Evolutionary conservation across 2,113 vertebrate species (phyloP), one percentile per base, ranked within the genome.

Genomic region (Vimba vimba): DNA sequence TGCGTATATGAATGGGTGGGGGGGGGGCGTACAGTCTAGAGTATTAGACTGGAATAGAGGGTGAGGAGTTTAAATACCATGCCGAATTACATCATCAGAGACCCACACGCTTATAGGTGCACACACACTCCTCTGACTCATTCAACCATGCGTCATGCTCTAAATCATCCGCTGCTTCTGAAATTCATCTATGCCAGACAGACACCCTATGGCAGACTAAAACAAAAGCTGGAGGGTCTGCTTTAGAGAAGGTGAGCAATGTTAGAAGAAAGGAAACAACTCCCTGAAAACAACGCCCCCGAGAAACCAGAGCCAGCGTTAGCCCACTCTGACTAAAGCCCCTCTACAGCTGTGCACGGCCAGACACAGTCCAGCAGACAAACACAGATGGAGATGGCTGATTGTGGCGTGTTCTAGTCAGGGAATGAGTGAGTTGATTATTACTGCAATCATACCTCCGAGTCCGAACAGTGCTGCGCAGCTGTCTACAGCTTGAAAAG

Each of bases 51-150:
- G 88, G 15, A 82, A 55, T 69, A 68, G 17, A 45, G 74, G 69
- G 71, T 23, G 83, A 83, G 84, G 19, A 75, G 71, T 79, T 84
- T 64, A 86, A 84, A 89, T 30, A 64, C 90, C 84, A 86, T 75
- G 87, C 86, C 84, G 89, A 90, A 94, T 94, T 92, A 94, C 92
- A 94, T 94, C 93, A 95, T 90, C 89, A 86, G 77, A 89, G 87
- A 45, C 81, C 33, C 77, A 55, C 69, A 39, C 11, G 60, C 36
- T 15, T 55, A 66, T 64, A 82, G 15, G 3, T 36, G 21, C 83
- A 21, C 66, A 78, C 55, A 84, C 19, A 57, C 76, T 30, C 11
- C 12, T 36, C 81, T 82, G 33, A 87, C 59, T 79, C 64, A 86
- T 68, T 79, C 30, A 84, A 75, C 88, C 87, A 91, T 82, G 27